Conservation (phyloP, 2,113 vertebrate species). For the Eupsittula cactorum region DNA sequence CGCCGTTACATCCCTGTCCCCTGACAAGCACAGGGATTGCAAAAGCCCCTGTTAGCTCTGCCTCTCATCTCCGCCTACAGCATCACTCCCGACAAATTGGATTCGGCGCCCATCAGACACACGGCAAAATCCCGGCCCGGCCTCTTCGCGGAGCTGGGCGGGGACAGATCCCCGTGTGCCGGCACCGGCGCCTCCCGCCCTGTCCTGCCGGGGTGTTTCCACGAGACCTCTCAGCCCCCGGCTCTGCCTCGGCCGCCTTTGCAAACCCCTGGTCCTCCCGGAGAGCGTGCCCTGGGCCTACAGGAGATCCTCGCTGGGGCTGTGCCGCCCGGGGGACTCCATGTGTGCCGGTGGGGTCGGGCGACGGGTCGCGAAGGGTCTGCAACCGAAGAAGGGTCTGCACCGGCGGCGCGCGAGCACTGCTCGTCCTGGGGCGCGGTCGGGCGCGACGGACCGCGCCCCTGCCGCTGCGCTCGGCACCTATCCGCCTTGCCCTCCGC, state of each 20-base stretch:
- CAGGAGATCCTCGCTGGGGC: not conserved
- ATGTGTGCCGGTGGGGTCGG: not conserved
- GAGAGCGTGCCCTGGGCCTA: not conserved
- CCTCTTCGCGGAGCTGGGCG: slow-evolving; percentile 5
- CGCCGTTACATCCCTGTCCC: not conserved
- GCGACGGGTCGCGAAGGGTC: not conserved
- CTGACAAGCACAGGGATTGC: not conserved
- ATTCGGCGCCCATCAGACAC: not conserved
- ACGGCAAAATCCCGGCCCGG: slow-evolving; percentile 9
- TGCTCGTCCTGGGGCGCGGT: not conserved
- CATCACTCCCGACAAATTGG: slow-evolving; percentile 52
- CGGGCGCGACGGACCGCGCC: not conserved
- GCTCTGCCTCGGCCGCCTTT: not conserved
- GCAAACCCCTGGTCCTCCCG: not conserved
- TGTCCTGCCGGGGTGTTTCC: not conserved
- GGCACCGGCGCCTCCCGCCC: not conserved
- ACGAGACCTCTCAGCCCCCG: not conserved
- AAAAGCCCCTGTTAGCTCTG: slow-evolving; percentile 29
- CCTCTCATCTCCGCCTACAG: slow-evolving; percentile 59
- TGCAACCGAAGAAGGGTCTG: not conserved
- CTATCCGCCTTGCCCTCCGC: not conserved
- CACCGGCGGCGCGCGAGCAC: not conserved
- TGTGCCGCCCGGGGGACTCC: not conserved
- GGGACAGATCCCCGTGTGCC: slow-evolving; percentile 7
- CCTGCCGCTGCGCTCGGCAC: not conserved